Evolutionary conservation across 2,888 invertebrate genomes (phyloP).

Genomic region (Agriopis leucophaearia): DNA sequence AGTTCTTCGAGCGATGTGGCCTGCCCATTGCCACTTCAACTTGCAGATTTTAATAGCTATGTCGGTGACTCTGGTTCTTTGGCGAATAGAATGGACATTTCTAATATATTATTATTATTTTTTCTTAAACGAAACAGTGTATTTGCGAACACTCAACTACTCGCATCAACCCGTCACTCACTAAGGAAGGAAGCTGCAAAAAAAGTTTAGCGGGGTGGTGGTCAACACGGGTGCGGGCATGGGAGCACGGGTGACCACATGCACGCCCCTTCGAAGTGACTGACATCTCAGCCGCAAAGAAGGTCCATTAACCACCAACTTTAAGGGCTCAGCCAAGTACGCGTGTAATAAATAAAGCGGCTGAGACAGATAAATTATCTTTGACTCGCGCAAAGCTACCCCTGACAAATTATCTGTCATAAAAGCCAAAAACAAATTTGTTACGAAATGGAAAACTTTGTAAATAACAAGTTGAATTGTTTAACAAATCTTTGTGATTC

Average conservation of each 20-base stretch:
- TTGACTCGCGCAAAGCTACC: slow-evolving; percentile 81
- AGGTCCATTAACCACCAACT: slow-evolving; percentile 82
- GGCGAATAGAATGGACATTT: too few species aligned
- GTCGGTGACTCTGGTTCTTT: too few species aligned
- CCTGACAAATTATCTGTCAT: slow-evolving; percentile 85
- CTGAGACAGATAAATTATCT: slow-evolving; percentile 86
- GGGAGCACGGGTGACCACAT: slow-evolving; percentile 60
- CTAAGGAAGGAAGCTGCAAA: slow-evolving; percentile 51
- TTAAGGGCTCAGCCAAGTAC: slow-evolving; percentile 81
- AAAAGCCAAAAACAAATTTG: slow-evolving; percentile 83
- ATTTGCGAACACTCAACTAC: slow-evolving; percentile 31
- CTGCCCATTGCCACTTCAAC: too few species aligned
- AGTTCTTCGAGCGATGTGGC: too few species aligned
- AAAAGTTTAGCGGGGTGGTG: slow-evolving; percentile 49
- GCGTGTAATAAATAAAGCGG: slow-evolving; percentile 84
- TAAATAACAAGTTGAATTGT: slow-evolving; percentile 71
- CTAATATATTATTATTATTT: background rate
- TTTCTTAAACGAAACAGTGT: slow-evolving; percentile 28
- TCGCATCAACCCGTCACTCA: background rate
- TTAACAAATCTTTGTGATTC: slow-evolving; percentile 60
- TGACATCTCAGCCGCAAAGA: slow-evolving; percentile 76
- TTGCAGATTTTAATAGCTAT: too few species aligned
- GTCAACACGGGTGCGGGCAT: slow-evolving; percentile 31
- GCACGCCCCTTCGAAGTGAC: slow-evolving; percentile 61
- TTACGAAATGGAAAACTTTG: slow-evolving; percentile 77